Percentiles rank a stretch among this genome's conserved stretches.
Conservation (phyloP, 2,888 invertebrate species). For the Pemphredon lugubris region DNA sequence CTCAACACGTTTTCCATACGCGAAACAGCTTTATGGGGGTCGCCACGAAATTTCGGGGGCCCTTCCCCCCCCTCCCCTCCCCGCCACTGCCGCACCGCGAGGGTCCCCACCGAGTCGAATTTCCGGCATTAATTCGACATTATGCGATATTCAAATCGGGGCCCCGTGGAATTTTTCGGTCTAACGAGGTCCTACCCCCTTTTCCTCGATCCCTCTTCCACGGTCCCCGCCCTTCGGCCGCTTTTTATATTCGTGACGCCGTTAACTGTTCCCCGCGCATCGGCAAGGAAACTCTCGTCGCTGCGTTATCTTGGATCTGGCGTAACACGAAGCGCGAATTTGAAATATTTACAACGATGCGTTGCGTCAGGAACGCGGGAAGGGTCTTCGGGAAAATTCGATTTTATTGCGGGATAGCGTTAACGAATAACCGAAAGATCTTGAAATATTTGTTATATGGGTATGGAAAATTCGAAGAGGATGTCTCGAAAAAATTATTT, state of each 20-base stretch:
- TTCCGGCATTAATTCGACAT: conserved; percentile 80
- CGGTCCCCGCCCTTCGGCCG: conserved; percentile 20
- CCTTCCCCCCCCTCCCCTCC: neutral
- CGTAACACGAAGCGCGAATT: too few relatives aligned
- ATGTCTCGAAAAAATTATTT: too few relatives aligned
- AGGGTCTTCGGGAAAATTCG: too few relatives aligned
- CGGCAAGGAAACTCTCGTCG: neutral
- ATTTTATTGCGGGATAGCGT: too few relatives aligned
- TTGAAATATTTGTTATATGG: too few relatives aligned
- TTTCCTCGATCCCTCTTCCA: conserved; percentile 37
- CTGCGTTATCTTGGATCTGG: conserved; percentile 13
- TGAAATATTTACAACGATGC: too few relatives aligned
- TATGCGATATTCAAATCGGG: conserved; percentile 80
- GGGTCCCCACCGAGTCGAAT: conserved; percentile 74
- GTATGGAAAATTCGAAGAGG: too few relatives aligned
- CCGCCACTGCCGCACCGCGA: conserved; percentile 52
- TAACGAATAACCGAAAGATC: too few relatives aligned
- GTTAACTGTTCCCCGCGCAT: conserved; percentile 1
- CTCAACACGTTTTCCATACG: conserved; percentile 66
- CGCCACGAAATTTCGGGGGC: conserved; percentile 62
- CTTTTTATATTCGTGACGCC: conserved; percentile 18
- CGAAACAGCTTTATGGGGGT: conserved; percentile 67
- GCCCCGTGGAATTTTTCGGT: conserved; percentile 76
- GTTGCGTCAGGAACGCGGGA: too few relatives aligned
- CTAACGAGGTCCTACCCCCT: conserved; percentile 72